phyloP scores from a whole-genome alignment of 2,797 vertebrate genomes.

The Rhinophrynus dorsalis region DNA sequence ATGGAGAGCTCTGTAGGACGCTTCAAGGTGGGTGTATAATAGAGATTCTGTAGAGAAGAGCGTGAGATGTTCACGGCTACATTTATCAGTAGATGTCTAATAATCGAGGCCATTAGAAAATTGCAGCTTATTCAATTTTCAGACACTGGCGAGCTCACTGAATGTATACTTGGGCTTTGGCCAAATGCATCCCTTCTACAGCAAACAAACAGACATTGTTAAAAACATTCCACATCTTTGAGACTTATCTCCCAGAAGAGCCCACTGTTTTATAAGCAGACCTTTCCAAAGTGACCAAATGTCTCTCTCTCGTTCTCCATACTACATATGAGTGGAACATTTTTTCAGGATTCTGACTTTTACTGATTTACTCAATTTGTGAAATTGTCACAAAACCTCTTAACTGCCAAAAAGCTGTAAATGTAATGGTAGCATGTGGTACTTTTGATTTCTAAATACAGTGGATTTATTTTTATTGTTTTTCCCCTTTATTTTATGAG shows the following conservation, averaged over 20 bases:
- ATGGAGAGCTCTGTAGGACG: background rate
- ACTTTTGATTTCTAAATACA: too few relatives aligned
- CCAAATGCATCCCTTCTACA: background rate
- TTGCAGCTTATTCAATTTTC: conserved; percentile 40
- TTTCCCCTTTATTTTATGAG: too few relatives aligned
- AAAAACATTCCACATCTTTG: conserved; percentile 31
- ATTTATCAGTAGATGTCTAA: conserved; percentile 32
- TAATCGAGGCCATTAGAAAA: conserved; percentile 34
- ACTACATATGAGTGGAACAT: too few relatives aligned
- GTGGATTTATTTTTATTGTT: too few relatives aligned
- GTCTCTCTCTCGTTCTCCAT: too few relatives aligned
- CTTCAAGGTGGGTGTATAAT: background rate
- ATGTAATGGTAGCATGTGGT: too few relatives aligned
- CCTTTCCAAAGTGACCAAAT: too few relatives aligned
- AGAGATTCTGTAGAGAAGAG: background rate
- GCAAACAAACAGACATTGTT: conserved; percentile 40
- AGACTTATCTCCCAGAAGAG: conserved; percentile 9
- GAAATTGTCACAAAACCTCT: too few relatives aligned
- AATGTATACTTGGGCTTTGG: conserved; percentile 24
- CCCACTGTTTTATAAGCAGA: background rate
- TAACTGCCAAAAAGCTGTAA: too few relatives aligned
- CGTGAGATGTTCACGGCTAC: conserved; percentile 18
- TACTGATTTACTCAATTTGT: too few relatives aligned
- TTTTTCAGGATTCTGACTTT: too few relatives aligned
- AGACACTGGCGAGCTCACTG: conserved; percentile 15